Evolutionary conservation across 1,140 invertebrate species (phyloP).

Genomic region (Globodera ellingtonae): DNA sequence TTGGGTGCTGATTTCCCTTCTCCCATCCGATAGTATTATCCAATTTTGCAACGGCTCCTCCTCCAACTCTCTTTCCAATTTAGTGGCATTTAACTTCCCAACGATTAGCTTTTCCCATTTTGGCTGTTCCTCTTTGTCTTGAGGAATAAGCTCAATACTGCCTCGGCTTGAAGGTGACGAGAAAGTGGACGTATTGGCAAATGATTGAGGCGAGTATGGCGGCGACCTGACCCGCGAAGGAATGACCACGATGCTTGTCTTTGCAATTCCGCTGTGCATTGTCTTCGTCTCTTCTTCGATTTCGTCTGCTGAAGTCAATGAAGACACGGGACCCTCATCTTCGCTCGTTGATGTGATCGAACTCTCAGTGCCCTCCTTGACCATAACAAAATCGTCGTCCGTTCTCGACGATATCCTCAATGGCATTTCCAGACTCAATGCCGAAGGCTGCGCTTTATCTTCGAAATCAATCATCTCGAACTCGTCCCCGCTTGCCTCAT

Average conservation of each 20-base stretch:
- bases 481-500: conserved; percentile 39
- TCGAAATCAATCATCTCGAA: conserved; percentile 33
- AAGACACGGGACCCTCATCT: conserved; percentile 19
- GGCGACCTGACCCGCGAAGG: conserved; percentile 14
- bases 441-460: conserved; percentile 4
- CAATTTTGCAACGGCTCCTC: conserved; percentile 27
- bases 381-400: conserved; percentile 20
- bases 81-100: neutral
- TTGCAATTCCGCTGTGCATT: neutral
- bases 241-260: conserved; percentile 11
- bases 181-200: conserved; percentile 35
- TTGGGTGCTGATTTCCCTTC: conserved; percentile 23
- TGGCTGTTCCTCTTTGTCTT: neutral
- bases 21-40: conserved; percentile 17
- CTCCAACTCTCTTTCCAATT: conserved; percentile 12
- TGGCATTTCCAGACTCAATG: conserved; percentile 31
- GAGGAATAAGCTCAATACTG: conserved; percentile 14
- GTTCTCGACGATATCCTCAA: conserved; percentile 14
- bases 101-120: neutral
- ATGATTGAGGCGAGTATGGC: conserved; percentile 23
- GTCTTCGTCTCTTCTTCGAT: conserved; percentile 29
- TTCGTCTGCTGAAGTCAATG: conserved; percentile 14
- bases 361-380: conserved; percentile 33
- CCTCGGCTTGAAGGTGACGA: conserved; percentile 27
- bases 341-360: conserved; percentile 33